These are phyloP conservation scores for Anguilla rostrata DNA, from an alignment of 2,113 vertebrate genomes.

Conservation along the genomic window DNA sequence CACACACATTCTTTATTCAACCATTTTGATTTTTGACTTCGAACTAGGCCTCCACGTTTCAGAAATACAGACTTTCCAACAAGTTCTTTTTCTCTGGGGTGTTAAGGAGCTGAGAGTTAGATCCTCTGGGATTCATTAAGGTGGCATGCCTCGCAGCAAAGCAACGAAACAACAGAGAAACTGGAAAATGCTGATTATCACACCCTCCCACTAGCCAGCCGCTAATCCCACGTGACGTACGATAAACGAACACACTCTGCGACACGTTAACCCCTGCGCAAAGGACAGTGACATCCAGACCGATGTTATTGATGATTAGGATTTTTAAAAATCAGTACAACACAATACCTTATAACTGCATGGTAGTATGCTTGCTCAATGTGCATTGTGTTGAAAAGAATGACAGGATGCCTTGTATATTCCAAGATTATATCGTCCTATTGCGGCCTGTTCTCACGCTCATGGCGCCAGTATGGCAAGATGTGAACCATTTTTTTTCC, in stretches of 20 bases:
- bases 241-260: neutral
- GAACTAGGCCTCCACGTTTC: neutral
- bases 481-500: too few relatives aligned
- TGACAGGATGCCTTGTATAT: too few relatives aligned
- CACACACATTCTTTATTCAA: neutral
- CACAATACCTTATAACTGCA: neutral
- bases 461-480: too few relatives aligned
- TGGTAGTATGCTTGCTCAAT: neutral
- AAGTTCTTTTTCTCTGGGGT: neutral
- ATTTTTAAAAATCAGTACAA: too few relatives aligned
- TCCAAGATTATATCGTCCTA: too few relatives aligned
- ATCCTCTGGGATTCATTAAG: neutral
- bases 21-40: neutral
- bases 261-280: neutral
- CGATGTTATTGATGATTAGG: neutral
- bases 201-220: neutral
- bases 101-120: neutral
- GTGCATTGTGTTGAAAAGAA: too few relatives aligned
- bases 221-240: neutral
- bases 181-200: neutral
- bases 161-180: neutral
- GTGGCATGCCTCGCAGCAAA: neutral
- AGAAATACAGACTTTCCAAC: neutral
- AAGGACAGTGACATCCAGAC: neutral
- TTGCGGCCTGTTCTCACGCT: too few relatives aligned